phyloP scores from a whole-genome alignment of 1,140 invertebrate species.

The Hyles vespertilio region DNA sequence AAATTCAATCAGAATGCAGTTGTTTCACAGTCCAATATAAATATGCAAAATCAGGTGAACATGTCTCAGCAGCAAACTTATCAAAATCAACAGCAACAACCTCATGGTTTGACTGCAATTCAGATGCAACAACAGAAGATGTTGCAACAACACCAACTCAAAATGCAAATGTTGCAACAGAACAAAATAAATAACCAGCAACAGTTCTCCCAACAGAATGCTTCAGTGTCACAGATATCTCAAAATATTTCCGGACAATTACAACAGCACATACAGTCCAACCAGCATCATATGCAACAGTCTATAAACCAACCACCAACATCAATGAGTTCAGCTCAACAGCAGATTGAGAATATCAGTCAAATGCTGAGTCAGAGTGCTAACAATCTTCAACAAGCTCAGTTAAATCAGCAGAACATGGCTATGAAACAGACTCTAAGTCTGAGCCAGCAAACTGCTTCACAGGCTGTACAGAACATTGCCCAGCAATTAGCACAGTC shows the following conservation, averaged over 20 bases:
- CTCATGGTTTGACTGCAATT: slow-evolving; percentile 64
- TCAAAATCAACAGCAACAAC: slow-evolving; percentile 57
- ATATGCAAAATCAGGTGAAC: slow-evolving; percentile 53
- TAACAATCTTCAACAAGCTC: slow-evolving; percentile 63
- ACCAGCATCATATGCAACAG: slow-evolving; percentile 61
- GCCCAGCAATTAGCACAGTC: slow-evolving; percentile 68
- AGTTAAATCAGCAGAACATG: slow-evolving; percentile 60
- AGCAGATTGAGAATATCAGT: slow-evolving; percentile 69
- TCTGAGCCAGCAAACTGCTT: slow-evolving; percentile 59
- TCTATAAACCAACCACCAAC: slow-evolving; percentile 51
- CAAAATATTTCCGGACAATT: slow-evolving; percentile 60
- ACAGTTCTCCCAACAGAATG: slow-evolving; percentile 60
- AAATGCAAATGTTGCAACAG: slow-evolving; percentile 70
- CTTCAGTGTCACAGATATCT: slow-evolving; percentile 55
- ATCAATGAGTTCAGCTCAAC: slow-evolving; percentile 63
- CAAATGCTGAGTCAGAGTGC: slow-evolving; percentile 70
- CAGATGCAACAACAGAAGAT: slow-evolving; percentile 72
- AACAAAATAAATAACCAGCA: slow-evolving; percentile 56
- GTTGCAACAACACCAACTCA: slow-evolving; percentile 68
- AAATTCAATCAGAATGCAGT: slow-evolving; percentile 62
- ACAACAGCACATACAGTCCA: slow-evolving; percentile 59
- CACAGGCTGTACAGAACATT: slow-evolving; percentile 63
- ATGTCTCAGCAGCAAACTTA: slow-evolving; percentile 54
- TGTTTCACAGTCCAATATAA: slow-evolving; percentile 58
- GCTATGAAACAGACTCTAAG: slow-evolving; percentile 62